A percentile compares a stretch with the other conserved stretches of the same genome.
These are phyloP conservation scores for Rhabdophis nuchalis DNA, from an alignment of 2,797 vertebrate genomes.

Conservation along the genomic window DNA sequence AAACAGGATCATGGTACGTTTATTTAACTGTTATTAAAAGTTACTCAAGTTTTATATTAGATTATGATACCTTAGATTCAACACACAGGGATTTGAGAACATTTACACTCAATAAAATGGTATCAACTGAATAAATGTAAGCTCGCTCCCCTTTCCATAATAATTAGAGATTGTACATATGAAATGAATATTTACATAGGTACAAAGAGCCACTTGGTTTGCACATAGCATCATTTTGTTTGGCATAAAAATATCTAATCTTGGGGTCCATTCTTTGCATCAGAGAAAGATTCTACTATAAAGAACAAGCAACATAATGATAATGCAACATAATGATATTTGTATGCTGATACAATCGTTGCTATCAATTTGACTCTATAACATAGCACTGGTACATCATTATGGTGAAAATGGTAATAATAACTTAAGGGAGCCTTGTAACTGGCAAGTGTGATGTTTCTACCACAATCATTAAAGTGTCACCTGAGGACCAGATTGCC, in stretches of 20 bases:
- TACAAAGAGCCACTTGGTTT: neutral
- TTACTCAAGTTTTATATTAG: neutral
- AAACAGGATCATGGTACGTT: neutral
- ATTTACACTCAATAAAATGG: neutral
- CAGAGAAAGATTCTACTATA: neutral
- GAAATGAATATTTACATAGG: neutral
- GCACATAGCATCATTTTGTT: neutral
- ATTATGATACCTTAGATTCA: neutral
- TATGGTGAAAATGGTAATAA: neutral
- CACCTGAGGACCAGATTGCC: neutral
- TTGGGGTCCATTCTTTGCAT: neutral
- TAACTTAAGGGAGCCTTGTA: neutral
- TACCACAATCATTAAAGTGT: neutral
- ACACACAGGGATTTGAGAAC: neutral
- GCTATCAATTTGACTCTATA: neutral
- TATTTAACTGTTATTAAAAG: neutral
- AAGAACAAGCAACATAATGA: neutral
- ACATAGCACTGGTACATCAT: neutral
- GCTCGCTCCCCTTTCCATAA: neutral
- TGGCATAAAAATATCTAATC: neutral
- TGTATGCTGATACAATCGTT: neutral
- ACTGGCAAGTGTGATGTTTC: neutral
- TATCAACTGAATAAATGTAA: neutral
- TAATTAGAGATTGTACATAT: neutral
- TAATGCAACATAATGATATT: neutral